Evolutionary conservation across 2,113 vertebrate genomes (phyloP).

Genomic region (Otolemur garnettii): DNA sequence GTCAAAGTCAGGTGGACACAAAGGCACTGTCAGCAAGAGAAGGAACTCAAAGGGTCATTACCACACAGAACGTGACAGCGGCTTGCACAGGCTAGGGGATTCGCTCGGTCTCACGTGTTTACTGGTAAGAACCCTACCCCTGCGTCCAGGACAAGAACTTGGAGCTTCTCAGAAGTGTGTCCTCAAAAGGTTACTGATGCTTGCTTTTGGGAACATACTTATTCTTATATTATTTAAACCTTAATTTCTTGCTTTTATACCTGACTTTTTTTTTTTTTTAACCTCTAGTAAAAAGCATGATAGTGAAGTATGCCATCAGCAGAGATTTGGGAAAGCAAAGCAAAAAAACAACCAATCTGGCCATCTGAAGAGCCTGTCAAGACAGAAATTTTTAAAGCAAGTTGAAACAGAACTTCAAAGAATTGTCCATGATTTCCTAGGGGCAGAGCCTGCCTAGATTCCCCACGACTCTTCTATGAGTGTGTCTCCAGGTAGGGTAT

Average conservation of each 20-base stretch:
- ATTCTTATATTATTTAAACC: neutral
- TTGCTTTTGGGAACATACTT: neutral
- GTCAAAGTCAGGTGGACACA: neutral
- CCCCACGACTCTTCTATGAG: neutral
- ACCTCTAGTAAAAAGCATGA: no score
- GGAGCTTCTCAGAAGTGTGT: neutral
- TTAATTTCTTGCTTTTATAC: neutral
- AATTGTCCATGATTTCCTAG: neutral
- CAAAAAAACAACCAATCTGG: neutral
- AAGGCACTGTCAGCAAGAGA: neutral
- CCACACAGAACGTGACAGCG: neutral
- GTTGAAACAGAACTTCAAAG: neutral
- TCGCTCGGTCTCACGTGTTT: neutral
- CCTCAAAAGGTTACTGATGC: neutral
- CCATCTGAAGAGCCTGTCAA: neutral
- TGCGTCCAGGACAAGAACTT: neutral
- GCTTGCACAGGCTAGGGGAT: neutral
- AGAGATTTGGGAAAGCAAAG: neutral
- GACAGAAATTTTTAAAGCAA: neutral
- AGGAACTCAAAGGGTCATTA: neutral
- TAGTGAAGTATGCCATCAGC: fast-evolving
- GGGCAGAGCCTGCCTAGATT: neutral
- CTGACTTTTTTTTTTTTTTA: no score
- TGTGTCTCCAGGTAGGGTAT: neutral
- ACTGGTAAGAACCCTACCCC: neutral